Evolutionary conservation across 2,113 vertebrate species (phyloP).

Genomic region (Cochlearius cochlearius): DNA sequence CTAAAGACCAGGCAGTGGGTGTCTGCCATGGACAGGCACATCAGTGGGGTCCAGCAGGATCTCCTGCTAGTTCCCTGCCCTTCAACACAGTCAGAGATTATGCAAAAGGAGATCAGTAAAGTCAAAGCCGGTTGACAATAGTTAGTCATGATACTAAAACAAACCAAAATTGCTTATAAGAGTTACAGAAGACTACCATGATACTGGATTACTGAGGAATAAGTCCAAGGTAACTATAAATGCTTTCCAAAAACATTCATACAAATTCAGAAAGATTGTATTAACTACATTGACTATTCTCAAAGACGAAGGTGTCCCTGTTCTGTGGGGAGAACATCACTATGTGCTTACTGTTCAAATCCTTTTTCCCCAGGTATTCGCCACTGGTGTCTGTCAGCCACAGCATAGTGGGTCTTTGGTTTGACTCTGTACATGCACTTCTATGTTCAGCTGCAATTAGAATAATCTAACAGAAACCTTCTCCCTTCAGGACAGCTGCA

Average conservation of each 20-base stretch:
- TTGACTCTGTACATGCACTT: neutral
- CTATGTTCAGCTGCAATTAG: neutral
- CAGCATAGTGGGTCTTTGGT: accelerated
- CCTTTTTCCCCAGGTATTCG: accelerated
- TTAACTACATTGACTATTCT: neutral
- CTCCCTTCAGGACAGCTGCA: neutral
- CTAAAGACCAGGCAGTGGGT: neutral
- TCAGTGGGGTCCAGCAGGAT: neutral
- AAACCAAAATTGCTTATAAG: neutral
- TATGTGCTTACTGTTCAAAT: neutral
- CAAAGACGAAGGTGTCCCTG: neutral
- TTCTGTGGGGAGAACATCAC: neutral
- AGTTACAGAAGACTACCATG: neutral
- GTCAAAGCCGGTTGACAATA: neutral
- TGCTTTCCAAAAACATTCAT: neutral
- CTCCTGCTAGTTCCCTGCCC: too few relatives aligned
- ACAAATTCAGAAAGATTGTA: neutral
- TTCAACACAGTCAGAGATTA: neutral
- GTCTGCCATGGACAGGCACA: too few relatives aligned
- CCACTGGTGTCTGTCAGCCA: neutral
- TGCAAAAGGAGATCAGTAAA: neutral
- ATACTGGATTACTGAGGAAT: neutral
- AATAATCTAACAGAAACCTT: neutral
- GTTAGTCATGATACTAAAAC: neutral
- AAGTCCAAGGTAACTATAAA: neutral